These are phyloP conservation scores for Pachycephala philippinensis DNA, from an alignment of 2,113 vertebrate genomes.

Conservation along the genomic window DNA sequence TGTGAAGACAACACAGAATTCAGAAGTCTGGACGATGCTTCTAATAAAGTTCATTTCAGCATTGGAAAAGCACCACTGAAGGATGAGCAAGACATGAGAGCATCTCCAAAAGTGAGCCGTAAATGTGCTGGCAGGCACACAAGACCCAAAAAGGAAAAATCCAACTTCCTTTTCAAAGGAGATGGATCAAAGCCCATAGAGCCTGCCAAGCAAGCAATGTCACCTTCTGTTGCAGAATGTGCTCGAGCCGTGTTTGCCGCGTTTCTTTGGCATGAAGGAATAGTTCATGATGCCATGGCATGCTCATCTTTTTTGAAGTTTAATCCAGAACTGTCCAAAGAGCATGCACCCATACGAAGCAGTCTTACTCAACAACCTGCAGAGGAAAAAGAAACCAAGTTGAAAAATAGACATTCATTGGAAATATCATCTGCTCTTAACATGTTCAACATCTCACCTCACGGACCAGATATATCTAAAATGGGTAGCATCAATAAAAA, in stretches of 20 bases:
- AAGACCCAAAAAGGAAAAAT: slow-evolving; percentile 96
- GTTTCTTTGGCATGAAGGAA: slow-evolving; percentile 97
- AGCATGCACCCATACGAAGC: slow-evolving; percentile 92
- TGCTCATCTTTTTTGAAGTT: slow-evolving; percentile 98
- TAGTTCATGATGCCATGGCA: slow-evolving; percentile 98
- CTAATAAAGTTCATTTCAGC: slow-evolving; percentile 96
- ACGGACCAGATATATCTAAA: slow-evolving; percentile 97
- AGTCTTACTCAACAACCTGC: slow-evolving; percentile 86
- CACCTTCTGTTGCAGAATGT: slow-evolving; percentile 95
- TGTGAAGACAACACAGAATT: slow-evolving; percentile 86
- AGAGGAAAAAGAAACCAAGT: slow-evolving; percentile 93
- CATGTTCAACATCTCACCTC: slow-evolving; percentile 97
- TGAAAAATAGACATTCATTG: slow-evolving; percentile 96
- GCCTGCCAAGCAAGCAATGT: slow-evolving; percentile 97
- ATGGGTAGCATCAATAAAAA: slow-evolving; percentile 99
- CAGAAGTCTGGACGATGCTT: slow-evolving; percentile 80
- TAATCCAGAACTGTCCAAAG: slow-evolving; percentile 96
- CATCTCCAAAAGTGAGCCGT: slow-evolving; percentile 94
- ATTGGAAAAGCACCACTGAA: slow-evolving; percentile 96
- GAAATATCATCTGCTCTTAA: slow-evolving; percentile 98
- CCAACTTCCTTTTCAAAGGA: slow-evolving; percentile 90
- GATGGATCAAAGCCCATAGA: slow-evolving; percentile 84
- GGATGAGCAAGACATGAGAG: slow-evolving; percentile 90
- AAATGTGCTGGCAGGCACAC: slow-evolving; percentile 89
- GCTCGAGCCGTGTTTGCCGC: slow-evolving; percentile 94